Conservation (phyloP, 2,888 invertebrate genomes). For the Morpho deidamia region DNA sequence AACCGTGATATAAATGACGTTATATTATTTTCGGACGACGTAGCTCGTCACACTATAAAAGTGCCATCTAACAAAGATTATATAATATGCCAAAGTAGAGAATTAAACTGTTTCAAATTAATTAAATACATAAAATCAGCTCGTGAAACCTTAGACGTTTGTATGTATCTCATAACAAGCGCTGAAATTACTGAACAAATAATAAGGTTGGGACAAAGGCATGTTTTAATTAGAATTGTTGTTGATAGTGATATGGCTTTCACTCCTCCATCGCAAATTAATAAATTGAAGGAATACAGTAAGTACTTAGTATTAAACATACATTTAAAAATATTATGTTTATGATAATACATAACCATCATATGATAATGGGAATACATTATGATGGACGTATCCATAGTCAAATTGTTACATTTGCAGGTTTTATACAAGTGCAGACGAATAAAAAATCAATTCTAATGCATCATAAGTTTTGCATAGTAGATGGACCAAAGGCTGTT, state of each 20-base stretch:
- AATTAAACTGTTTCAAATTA: slow-evolving; percentile 65
- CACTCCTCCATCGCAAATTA: slow-evolving; percentile 67
- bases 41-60: slow-evolving; percentile 54
- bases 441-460: slow-evolving; percentile 79
- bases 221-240: slow-evolving; percentile 64
- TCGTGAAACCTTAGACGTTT: slow-evolving; percentile 68
- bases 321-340: neutral
- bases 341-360: neutral
- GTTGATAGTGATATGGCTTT: slow-evolving; percentile 73
- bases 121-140: slow-evolving; percentile 70
- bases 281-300: slow-evolving; percentile 66
- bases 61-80: slow-evolving; percentile 57
- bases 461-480: slow-evolving; percentile 89
- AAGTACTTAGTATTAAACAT: slow-evolving; percentile 32
- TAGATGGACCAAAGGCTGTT: slow-evolving; percentile 78
- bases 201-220: slow-evolving; percentile 65
- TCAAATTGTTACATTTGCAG: slow-evolving; percentile 34
- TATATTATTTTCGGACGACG: slow-evolving; percentile 66
- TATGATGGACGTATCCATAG: too few species aligned
- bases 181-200: slow-evolving; percentile 68
- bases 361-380: too few species aligned
- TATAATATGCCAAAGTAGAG: slow-evolving; percentile 62
- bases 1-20: slow-evolving; percentile 71
- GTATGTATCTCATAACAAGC: slow-evolving; percentile 73
- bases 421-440: slow-evolving; percentile 70